phyloP scores from a whole-genome alignment of 2,113 vertebrate species.

The Gracilinanus agilis region DNA sequence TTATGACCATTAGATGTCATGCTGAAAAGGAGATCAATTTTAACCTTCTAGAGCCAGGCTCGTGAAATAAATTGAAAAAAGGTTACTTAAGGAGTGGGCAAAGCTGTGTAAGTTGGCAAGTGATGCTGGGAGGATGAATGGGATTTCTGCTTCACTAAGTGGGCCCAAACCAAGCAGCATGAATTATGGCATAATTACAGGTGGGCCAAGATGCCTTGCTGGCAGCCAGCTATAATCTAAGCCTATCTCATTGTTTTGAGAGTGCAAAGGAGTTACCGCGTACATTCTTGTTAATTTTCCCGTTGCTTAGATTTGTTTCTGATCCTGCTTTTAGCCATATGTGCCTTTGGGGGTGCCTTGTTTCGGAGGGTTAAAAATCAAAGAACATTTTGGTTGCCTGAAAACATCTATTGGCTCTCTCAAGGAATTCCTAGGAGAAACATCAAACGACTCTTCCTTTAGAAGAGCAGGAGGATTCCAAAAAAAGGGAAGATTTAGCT shows the following conservation, averaged over 20 bases:
- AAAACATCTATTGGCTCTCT: not conserved
- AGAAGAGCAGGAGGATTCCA: not conserved
- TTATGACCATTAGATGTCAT: slow-evolving; percentile 39
- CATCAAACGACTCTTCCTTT: not conserved
- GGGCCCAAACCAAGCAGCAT: not conserved
- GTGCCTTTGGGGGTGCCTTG: not conserved
- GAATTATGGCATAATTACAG: slow-evolving; percentile 8
- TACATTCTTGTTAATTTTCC: not conserved
- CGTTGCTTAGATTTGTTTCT: not conserved
- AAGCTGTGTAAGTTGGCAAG: slow-evolving; percentile 28
- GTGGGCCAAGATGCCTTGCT: not conserved
- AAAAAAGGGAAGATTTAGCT: not conserved
- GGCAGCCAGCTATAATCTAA: not conserved
- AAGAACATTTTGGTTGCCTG: not conserved
- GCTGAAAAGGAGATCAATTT: slow-evolving; percentile 42
- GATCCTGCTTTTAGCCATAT: not conserved
- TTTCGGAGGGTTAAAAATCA: slow-evolving; percentile 22
- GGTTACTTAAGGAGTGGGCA: slow-evolving; percentile 29
- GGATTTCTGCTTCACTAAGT: not conserved
- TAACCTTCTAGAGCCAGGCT: slow-evolving; percentile 32
- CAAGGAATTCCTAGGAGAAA: slow-evolving; percentile 1
- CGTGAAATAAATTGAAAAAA: slow-evolving; percentile 22
- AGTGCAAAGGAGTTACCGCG: not conserved
- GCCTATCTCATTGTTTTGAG: not conserved
- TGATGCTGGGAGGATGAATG: not conserved